These are phyloP conservation scores for Taenaris catops DNA, from an alignment of 2,888 invertebrate genomes.

Conservation along the genomic window DNA sequence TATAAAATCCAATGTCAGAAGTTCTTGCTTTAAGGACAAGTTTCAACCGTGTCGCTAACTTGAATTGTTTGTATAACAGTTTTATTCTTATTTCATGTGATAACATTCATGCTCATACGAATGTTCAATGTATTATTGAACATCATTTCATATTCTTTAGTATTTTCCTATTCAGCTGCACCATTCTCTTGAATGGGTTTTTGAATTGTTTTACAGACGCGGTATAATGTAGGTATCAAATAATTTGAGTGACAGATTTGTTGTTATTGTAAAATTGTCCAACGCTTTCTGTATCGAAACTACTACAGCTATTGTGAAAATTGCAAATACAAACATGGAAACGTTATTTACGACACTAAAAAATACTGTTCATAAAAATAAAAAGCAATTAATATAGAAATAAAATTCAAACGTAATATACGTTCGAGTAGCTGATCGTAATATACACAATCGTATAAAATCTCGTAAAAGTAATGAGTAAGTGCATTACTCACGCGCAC, in stretches of 20 bases:
- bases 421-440: background rate
- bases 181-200: slow-evolving; percentile 16
- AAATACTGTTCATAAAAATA: too few relatives aligned
- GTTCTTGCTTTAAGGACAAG: slow-evolving; percentile 49
- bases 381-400: too few relatives aligned
- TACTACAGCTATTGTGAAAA: too few relatives aligned
- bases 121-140: slow-evolving; percentile 42
- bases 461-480: slow-evolving; percentile 25
- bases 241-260: slow-evolving; percentile 12
- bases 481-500: slow-evolving; percentile 26
- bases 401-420: too few relatives aligned
- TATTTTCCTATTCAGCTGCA: slow-evolving; percentile 16
- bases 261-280: slow-evolving; percentile 10
- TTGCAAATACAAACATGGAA: too few relatives aligned
- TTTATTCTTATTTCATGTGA: slow-evolving; percentile 57
- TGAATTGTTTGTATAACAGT: slow-evolving; percentile 61
- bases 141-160: slow-evolving; percentile 37
- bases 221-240: slow-evolving; percentile 13
- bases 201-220: slow-evolving; percentile 13
- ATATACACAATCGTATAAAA: slow-evolving; percentile 16
- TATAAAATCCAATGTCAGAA: slow-evolving; percentile 30
- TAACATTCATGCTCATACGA: slow-evolving; percentile 29
- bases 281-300: slow-evolving; percentile 2
- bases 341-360: too few relatives aligned
- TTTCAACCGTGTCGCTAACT: slow-evolving; percentile 48